A percentile compares a stretch with the other conserved stretches of the same genome.
Evolutionary conservation across 2,888 invertebrate species (phyloP).

Genomic region (Drosophila seclusa): DNA sequence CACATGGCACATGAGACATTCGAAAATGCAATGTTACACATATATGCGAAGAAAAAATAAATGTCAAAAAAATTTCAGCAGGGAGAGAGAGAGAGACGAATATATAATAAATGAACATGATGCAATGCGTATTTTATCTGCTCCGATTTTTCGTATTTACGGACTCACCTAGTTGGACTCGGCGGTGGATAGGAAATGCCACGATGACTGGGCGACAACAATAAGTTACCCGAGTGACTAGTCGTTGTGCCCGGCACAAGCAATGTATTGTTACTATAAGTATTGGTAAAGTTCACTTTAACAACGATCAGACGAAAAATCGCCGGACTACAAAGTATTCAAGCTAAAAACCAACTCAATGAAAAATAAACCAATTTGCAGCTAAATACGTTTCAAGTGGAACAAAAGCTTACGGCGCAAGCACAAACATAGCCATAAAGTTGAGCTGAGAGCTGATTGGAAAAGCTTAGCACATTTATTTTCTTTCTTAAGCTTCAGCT

Average conservation of each 20-base stretch:
- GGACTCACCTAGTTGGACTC: constrained; percentile 87
- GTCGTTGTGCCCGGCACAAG: constrained; percentile 86
- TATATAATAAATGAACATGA: constrained; percentile 24
- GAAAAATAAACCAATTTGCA: constrained; percentile 30
- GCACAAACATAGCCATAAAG: constrained; percentile 8
- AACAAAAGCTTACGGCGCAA: constrained; percentile 20
- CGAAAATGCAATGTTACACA: constrained; percentile 28
- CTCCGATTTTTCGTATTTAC: constrained; percentile 12
- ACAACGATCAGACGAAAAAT: constrained; percentile 38
- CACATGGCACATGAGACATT: constrained; percentile 34
- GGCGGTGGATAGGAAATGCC: constrained; percentile 94
- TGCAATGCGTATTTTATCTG: neutral
- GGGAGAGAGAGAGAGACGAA: constrained; percentile 4
- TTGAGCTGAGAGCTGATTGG: constrained; percentile 4
- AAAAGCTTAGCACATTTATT: neutral
- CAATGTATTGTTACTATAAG: constrained; percentile 86
- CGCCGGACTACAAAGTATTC: constrained; percentile 32
- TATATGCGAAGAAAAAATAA: constrained; percentile 22
- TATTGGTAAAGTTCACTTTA: constrained; percentile 84
- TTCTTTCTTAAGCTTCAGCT: constrained; percentile 4
- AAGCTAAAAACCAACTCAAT: constrained; percentile 42
- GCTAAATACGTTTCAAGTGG: constrained; percentile 32
- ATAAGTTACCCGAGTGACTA: constrained; percentile 84
- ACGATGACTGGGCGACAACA: constrained; percentile 87
- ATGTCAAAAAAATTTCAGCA: constrained; percentile 9